Percentiles rank a stretch among this genome's conserved stretches.
phyloP scores from a whole-genome alignment of 1,140 invertebrate genomes.

The Zaprionus vittiger region DNA sequence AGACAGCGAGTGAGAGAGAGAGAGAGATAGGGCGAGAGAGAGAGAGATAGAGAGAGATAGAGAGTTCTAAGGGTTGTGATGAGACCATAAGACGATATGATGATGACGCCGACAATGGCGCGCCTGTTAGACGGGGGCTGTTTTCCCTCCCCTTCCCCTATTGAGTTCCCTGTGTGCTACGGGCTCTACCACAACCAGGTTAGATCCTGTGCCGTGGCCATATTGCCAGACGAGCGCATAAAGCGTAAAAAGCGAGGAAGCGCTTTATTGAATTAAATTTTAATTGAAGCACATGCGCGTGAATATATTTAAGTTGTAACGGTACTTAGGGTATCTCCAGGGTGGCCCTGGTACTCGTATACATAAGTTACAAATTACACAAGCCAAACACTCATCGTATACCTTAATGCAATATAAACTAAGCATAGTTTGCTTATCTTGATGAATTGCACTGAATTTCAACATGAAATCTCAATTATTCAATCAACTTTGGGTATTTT shows the following conservation, averaged over 20 bases:
- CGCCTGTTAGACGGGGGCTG: slow-evolving; percentile 29
- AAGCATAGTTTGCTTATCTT: background rate
- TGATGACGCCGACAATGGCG: slow-evolving; percentile 44
- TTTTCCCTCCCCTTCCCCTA: background rate
- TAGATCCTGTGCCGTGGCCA: slow-evolving; percentile 15
- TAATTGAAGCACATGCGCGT: slow-evolving; percentile 64
- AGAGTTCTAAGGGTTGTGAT: slow-evolving; percentile 58
- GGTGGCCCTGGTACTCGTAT: background rate
- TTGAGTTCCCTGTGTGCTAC: background rate
- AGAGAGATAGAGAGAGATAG: slow-evolving; percentile 24
- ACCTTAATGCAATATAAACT: background rate
- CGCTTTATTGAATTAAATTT: slow-evolving; percentile 73
- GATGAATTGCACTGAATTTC: background rate
- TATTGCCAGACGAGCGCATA: slow-evolving; percentile 51
- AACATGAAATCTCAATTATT: background rate
- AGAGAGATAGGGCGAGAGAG: background rate
- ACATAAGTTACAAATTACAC: background rate
- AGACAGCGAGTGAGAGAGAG: slow-evolving; percentile 28
- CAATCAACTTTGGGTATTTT: background rate
- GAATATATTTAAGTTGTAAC: slow-evolving; percentile 39
- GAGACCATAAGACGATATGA: slow-evolving; percentile 18
- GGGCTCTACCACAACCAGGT: background rate
- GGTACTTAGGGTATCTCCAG: background rate
- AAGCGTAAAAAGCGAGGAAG: slow-evolving; percentile 38
- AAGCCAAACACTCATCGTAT: background rate